These are phyloP conservation scores for Tetrax tetrax DNA, from an alignment of 2,113 vertebrate genomes.

Conservation along the genomic window DNA sequence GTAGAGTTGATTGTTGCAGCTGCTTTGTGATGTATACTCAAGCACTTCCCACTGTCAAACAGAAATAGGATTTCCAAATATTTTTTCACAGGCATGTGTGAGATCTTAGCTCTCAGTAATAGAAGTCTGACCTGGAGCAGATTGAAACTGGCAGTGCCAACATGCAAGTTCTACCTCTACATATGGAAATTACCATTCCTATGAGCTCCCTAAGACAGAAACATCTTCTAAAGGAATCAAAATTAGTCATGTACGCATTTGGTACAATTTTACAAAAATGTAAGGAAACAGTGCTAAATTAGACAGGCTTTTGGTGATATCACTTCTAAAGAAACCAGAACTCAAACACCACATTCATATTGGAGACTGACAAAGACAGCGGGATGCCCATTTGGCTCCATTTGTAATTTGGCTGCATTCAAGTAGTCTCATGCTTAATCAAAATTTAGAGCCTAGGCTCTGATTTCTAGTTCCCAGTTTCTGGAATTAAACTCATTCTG, in stretches of 20 bases:
- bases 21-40: not conserved
- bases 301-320: not conserved
- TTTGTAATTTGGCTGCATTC: not conserved
- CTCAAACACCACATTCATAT: not conserved
- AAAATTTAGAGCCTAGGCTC: not conserved
- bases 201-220: not conserved
- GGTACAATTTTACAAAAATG: not conserved
- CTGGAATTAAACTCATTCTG: not conserved
- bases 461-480: not conserved
- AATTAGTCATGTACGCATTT: not conserved
- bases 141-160: not conserved
- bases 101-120: not conserved
- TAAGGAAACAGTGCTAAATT: not conserved
- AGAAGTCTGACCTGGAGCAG: not conserved
- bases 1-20: slow-evolving; percentile 7
- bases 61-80: slow-evolving; percentile 2
- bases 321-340: not conserved
- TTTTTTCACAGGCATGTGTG: not conserved
- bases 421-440: not conserved
- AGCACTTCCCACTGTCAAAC: not conserved
- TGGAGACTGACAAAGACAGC: not conserved
- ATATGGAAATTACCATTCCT: not conserved
- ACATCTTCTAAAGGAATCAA: not conserved
- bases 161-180: not conserved
- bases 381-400: not conserved